Evolutionary conservation across 2,113 vertebrate species (phyloP).

Genomic region (Notothenia rossii): DNA sequence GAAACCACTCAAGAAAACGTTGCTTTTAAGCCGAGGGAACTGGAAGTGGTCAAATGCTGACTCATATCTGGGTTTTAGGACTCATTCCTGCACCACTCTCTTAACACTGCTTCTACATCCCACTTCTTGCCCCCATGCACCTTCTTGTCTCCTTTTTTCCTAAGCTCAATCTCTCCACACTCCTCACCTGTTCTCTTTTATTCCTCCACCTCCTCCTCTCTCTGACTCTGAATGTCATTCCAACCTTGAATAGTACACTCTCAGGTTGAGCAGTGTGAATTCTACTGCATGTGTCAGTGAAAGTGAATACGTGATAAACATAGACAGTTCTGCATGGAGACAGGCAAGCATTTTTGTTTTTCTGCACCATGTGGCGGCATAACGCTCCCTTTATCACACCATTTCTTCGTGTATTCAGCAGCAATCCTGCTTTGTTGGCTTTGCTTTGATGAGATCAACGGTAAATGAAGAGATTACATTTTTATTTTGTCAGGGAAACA

Average conservation of each 20-base stretch:
- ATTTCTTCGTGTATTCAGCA: constrained; percentile 45
- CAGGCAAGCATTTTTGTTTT: constrained; percentile 39
- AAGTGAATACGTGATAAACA: constrained; percentile 58
- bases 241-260: constrained; percentile 58
- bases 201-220: constrained; percentile 17
- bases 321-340: constrained; percentile 75
- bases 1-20: too few species aligned
- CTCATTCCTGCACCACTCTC: not conserved
- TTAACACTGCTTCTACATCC: constrained; percentile 49
- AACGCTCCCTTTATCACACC: constrained; percentile 44
- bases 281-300: constrained; percentile 66
- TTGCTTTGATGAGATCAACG: constrained; percentile 66
- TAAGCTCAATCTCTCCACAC: constrained; percentile 19
- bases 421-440: constrained; percentile 63
- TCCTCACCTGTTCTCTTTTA: constrained; percentile 20
- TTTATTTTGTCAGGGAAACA: constrained; percentile 18
- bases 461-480: constrained; percentile 42
- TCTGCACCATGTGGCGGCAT: constrained; percentile 45
- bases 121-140: constrained; percentile 40
- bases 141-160: constrained; percentile 5
- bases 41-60: too few species aligned
- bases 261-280: constrained; percentile 56
- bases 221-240: constrained; percentile 54
- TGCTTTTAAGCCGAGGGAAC: too few species aligned
- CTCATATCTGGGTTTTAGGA: too few species aligned